A percentile compares a stretch with the other conserved stretches of the same genome.
These are phyloP conservation scores for Sphyrna mokarran DNA, from an alignment of 2,113 vertebrate species.

Conservation along the genomic window DNA sequence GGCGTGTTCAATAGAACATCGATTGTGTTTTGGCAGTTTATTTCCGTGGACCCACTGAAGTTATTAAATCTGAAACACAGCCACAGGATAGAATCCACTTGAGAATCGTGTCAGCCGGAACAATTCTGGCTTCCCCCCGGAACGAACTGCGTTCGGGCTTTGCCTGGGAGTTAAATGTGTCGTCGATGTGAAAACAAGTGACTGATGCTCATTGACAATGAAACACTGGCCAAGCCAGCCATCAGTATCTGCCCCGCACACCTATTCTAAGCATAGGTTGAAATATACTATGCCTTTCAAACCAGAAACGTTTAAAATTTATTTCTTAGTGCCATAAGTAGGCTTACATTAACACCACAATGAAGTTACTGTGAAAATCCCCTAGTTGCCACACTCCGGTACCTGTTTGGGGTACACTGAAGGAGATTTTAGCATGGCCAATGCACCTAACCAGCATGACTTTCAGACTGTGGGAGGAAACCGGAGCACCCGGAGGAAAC, in stretches of 20 bases:
- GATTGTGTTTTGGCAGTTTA: conserved; percentile 14
- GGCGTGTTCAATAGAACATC: not conserved
- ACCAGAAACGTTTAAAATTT: too few relatives aligned
- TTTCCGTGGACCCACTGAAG: not conserved
- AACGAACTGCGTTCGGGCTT: not conserved
- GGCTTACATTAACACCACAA: too few relatives aligned
- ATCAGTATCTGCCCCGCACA: not conserved
- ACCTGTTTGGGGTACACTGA: too few relatives aligned
- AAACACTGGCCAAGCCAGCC: not conserved
- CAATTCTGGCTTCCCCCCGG: not conserved
- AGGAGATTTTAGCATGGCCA: too few relatives aligned
- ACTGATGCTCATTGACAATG: not conserved
- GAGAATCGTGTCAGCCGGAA: not conserved
- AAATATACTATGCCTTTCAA: not conserved
- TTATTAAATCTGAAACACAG: not conserved
- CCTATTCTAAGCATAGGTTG: too few relatives aligned
- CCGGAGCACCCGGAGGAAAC: too few relatives aligned
- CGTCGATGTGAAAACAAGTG: not conserved
- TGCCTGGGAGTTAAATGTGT: not conserved
- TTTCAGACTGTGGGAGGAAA: too few relatives aligned
- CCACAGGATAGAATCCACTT: not conserved
- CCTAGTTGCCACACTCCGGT: too few relatives aligned
- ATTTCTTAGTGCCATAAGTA: too few relatives aligned
- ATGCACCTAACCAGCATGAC: too few relatives aligned
- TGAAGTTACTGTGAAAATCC: too few relatives aligned